These are phyloP conservation scores for Xiphophorus hellerii DNA, from an alignment of 2,113 vertebrate genomes.

Conservation along the genomic window DNA sequence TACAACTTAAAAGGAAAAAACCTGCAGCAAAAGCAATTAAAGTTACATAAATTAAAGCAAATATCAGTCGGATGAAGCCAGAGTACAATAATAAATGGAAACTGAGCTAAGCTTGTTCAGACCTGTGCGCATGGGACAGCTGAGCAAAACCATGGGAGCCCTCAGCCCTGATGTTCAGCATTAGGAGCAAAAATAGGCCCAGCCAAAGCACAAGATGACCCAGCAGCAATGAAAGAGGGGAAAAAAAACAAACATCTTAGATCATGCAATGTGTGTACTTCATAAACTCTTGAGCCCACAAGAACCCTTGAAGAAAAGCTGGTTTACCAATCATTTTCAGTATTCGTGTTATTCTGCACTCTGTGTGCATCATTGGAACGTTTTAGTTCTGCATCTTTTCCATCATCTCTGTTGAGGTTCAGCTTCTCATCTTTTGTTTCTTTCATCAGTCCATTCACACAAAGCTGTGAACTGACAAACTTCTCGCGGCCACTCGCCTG, in stretches of 20 bases:
- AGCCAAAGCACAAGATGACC: constrained; percentile 29
- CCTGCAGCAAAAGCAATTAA: not conserved
- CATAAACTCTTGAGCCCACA: not conserved
- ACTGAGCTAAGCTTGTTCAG: constrained; percentile 47
- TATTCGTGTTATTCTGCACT: constrained; percentile 37
- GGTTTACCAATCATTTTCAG: constrained; percentile 67
- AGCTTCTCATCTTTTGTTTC: constrained; percentile 50
- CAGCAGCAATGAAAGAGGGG: constrained; percentile 13
- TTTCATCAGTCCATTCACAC: constrained; percentile 46
- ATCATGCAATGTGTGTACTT: not conserved
- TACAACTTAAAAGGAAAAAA: not conserved
- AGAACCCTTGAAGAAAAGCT: not conserved
- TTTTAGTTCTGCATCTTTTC: constrained; percentile 13
- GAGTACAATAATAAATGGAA: constrained; percentile 2
- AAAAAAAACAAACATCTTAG: not conserved
- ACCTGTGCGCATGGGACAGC: constrained; percentile 79
- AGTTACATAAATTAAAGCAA: not conserved
- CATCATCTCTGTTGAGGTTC: constrained; percentile 14
- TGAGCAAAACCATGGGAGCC: constrained; percentile 68
- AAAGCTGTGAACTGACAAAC: constrained; percentile 33
- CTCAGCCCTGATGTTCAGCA: constrained; percentile 67
- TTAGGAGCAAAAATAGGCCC: constrained; percentile 30
- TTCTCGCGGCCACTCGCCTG: constrained; percentile 51
- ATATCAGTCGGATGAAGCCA: not conserved
- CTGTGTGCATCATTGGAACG: constrained; percentile 6